Percentiles rank a stretch among this genome's conserved stretches.
Conservation (phyloP, 2,113 vertebrate species). For the Sorex araneus region DNA sequence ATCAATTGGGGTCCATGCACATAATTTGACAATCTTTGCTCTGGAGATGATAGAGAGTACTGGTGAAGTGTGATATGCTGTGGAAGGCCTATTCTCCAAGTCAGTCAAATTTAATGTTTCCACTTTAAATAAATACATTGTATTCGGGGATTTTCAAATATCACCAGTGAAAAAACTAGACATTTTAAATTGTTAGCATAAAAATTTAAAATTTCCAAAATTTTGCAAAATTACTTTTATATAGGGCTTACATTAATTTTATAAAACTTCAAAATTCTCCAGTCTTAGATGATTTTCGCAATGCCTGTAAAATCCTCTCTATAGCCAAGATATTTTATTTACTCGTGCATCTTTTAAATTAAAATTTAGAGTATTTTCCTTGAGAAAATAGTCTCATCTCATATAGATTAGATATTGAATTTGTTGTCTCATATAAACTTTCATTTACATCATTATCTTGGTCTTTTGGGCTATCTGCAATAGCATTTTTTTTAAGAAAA, state of each 20-base stretch:
- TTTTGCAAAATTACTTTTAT: too few species aligned
- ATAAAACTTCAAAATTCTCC: background rate
- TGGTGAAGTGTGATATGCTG: too few species aligned
- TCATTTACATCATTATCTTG: background rate
- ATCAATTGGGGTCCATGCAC: too few species aligned
- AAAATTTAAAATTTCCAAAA: background rate
- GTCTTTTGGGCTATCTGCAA: background rate
- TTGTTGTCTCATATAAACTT: background rate
- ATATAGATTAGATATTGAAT: background rate
- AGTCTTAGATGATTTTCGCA: background rate
- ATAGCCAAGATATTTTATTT: background rate
- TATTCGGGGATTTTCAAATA: background rate
- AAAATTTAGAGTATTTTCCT: background rate
- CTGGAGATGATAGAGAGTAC: too few species aligned
- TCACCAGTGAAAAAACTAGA: background rate
- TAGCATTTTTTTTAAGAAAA: background rate
- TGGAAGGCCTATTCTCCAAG: too few species aligned
- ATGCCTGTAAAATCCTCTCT: constrained; percentile 24
- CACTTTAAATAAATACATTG: background rate
- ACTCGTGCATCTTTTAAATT: too few species aligned
- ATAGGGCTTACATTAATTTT: background rate
- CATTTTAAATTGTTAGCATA: background rate
- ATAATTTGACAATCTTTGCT: too few species aligned
- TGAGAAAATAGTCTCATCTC: background rate
- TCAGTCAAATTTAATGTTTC: background rate